A percentile compares a stretch with the other conserved stretches of the same genome.
Evolutionary conservation across 2,113 vertebrate species (phyloP).

Genomic region (Turdus rufiventris): DNA sequence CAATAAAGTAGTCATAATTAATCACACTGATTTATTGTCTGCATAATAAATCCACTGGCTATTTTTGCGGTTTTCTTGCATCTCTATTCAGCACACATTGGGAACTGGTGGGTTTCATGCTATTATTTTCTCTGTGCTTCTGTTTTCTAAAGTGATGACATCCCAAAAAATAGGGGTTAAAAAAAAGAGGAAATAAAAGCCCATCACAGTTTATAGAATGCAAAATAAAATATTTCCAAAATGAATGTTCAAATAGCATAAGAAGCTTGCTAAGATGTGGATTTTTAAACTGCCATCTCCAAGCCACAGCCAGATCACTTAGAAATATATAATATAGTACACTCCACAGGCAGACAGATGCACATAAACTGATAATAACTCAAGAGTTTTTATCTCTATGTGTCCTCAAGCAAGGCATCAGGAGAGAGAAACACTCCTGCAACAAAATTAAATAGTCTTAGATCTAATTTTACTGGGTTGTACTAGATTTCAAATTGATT

Average conservation of each 20-base stretch:
- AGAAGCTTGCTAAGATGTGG: slow-evolving; percentile 1
- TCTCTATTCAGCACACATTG: background rate
- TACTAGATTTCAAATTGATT: slow-evolving; percentile 74
- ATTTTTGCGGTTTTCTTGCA: background rate
- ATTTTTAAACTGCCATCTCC: slow-evolving; percentile 38
- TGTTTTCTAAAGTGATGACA: background rate
- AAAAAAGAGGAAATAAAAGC: background rate
- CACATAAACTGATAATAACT: slow-evolving; percentile 60
- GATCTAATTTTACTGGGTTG: slow-evolving; percentile 76
- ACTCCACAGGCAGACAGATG: slow-evolving; percentile 34
- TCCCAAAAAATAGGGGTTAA: background rate
- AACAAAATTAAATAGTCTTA: slow-evolving; percentile 77
- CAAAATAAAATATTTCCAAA: slow-evolving; percentile 29
- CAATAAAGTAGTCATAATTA: background rate
- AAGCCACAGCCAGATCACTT: slow-evolving; percentile 15
- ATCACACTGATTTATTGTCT: background rate
- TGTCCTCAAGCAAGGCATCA: slow-evolving; percentile 62
- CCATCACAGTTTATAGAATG: background rate
- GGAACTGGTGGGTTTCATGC: background rate
- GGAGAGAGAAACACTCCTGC: slow-evolving; percentile 61
- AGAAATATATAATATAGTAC: slow-evolving; percentile 25
- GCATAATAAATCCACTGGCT: background rate
- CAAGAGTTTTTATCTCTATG: slow-evolving; percentile 61
- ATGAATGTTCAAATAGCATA: background rate
- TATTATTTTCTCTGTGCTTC: background rate